A percentile compares a stretch with the other conserved stretches of the same genome.
Evolutionary conservation across 2,113 vertebrate species (phyloP).

Genomic region (Nerophis lumbriciformis): DNA sequence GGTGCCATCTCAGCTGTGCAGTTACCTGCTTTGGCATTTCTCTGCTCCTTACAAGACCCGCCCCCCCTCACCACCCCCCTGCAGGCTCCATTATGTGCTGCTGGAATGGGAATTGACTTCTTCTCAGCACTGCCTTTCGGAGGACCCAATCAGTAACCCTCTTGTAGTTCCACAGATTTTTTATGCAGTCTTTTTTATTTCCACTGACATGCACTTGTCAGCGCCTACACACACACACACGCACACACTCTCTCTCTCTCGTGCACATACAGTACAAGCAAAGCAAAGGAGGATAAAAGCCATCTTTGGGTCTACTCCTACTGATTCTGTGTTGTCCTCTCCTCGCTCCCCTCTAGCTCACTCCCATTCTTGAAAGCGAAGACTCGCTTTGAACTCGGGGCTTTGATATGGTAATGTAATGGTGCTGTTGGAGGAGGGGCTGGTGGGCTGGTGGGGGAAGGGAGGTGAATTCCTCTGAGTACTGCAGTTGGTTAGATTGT

Average conservation of each 20-base stretch:
- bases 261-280: constrained; percentile 41
- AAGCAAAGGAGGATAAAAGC: constrained; percentile 70
- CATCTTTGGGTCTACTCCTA: constrained; percentile 68
- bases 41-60: constrained; percentile 50
- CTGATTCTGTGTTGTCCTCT: constrained; percentile 69
- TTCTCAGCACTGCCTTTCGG: constrained; percentile 53
- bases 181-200: constrained; percentile 41
- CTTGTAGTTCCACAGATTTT: constrained; percentile 54
- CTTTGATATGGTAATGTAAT: constrained; percentile 83
- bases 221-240: constrained; percentile 21
- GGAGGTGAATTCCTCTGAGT: constrained; percentile 76
- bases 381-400: constrained; percentile 77
- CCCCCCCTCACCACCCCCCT: constrained; percentile 17
- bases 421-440: constrained; percentile 58
- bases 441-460: constrained; percentile 65
- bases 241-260: constrained; percentile 24
- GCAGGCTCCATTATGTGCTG: constrained; percentile 63
- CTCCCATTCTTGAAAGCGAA: constrained; percentile 77
- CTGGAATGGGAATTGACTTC: constrained; percentile 69
- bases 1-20: constrained; percentile 42
- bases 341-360: constrained; percentile 53
- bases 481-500: constrained; percentile 78
- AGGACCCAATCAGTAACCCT: constrained; percentile 62
- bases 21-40: constrained; percentile 64
- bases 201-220: constrained; percentile 44